Percentiles rank a stretch among this genome's conserved stretches.
Evolutionary conservation across 2,888 invertebrate genomes (phyloP).

Genomic region (Zygogramma bicolorata): DNA sequence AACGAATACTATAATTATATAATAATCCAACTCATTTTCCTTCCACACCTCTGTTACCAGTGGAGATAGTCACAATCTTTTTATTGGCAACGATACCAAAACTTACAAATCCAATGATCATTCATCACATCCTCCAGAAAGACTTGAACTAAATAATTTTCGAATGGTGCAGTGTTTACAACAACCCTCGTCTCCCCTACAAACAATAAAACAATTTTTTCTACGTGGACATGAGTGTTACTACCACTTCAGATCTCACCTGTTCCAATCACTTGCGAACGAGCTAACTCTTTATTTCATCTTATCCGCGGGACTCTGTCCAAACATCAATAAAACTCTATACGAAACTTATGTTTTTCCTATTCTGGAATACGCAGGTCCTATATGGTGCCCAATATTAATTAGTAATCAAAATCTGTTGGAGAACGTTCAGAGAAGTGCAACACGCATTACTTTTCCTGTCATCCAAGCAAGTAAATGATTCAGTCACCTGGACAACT

Average conservation of each 20-base stretch:
- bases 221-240: too few relatives aligned
- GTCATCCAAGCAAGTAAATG: too few relatives aligned
- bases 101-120: not conserved
- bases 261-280: too few relatives aligned
- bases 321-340: too few relatives aligned
- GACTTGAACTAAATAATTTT: not conserved
- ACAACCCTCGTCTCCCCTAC: not conserved
- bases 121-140: not conserved
- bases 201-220: not conserved
- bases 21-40: not conserved
- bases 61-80: not conserved
- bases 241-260: too few relatives aligned
- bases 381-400: not conserved
- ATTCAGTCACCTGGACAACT: too few relatives aligned
- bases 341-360: too few relatives aligned
- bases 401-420: not conserved
- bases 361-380: not conserved
- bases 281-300: not conserved
- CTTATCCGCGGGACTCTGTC: not conserved
- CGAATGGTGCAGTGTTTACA: not conserved
- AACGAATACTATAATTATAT: not conserved
- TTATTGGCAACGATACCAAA: not conserved
- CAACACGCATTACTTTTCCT: too few relatives aligned
- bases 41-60: not conserved
- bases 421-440: too few relatives aligned